A percentile compares a stretch with the other conserved stretches of the same genome.
These are phyloP conservation scores for Mythimna impura DNA, from an alignment of 2,888 invertebrate species.

Conservation along the genomic window DNA sequence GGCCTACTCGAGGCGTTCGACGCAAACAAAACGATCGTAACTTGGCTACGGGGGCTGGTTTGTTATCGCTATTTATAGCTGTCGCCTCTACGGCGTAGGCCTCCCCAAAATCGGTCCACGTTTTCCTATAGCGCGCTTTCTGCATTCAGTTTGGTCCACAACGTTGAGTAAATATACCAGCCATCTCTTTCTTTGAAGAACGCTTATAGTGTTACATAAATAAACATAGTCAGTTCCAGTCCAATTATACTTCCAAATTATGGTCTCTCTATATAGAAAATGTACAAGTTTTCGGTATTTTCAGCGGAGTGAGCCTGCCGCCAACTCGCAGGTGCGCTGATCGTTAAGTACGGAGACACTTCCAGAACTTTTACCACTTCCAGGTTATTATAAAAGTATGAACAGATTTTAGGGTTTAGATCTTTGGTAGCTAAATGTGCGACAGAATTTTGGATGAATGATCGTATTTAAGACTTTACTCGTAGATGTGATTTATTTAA, in stretches of 20 bases:
- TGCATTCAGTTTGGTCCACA: too few relatives aligned
- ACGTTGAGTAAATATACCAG: too few relatives aligned
- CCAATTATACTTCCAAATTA: not conserved
- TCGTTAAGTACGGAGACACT: conserved; percentile 53
- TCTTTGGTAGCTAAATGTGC: not conserved
- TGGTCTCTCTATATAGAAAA: conserved; percentile 36
- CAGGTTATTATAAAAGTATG: conserved; percentile 36
- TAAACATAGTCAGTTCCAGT: not conserved
- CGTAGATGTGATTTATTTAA: not conserved
- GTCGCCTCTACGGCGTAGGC: too few relatives aligned
- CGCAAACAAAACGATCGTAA: too few relatives aligned
- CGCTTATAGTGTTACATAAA: too few relatives aligned
- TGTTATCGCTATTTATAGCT: too few relatives aligned
- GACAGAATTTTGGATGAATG: not conserved
- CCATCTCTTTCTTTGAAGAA: too few relatives aligned
- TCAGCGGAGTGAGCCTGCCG: conserved; percentile 31
- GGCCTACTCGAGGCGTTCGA: too few relatives aligned
- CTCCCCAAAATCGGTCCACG: too few relatives aligned
- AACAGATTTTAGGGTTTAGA: conserved; percentile 29
- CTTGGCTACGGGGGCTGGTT: too few relatives aligned
- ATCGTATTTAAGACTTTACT: not conserved
- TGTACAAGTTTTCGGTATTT: conserved; percentile 52
- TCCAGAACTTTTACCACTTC: conserved; percentile 41
- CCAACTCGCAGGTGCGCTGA: conserved; percentile 48
- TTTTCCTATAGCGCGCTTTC: too few relatives aligned